These are phyloP conservation scores for Lamproptera curius DNA, from an alignment of 2,888 invertebrate species.

Conservation along the genomic window DNA sequence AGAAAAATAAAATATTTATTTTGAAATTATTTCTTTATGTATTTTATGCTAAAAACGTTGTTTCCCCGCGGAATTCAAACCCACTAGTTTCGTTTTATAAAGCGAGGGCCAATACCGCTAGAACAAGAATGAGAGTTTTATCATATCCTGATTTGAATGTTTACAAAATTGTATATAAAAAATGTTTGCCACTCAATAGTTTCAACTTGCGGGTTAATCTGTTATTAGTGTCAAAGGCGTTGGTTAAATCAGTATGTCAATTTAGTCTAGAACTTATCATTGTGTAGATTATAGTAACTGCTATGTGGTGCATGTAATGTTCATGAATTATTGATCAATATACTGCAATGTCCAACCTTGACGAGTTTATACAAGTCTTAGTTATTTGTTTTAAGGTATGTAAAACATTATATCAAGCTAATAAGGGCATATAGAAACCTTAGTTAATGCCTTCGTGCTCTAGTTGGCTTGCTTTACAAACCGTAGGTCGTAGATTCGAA, in stretches of 20 bases:
- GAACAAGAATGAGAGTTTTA: neutral
- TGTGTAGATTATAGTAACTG: neutral
- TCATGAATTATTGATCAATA: slow-evolving; percentile 49
- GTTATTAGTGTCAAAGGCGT: no score
- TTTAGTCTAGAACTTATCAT: neutral
- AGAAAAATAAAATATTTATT: neutral
- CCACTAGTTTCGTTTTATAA: no score
- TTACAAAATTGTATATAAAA: neutral
- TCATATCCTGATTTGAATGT: neutral
- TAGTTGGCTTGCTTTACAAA: no score
- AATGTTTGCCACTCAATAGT: no score
- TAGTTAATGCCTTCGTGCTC: no score
- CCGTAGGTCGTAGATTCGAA: no score
- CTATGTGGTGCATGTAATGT: slow-evolving; percentile 36
- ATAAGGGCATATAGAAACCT: slow-evolving; percentile 2
- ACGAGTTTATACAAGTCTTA: slow-evolving; percentile 18
- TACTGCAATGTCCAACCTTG: slow-evolving; percentile 38
- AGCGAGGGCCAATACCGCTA: no score
- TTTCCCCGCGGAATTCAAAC: no score
- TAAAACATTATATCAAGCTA: neutral
- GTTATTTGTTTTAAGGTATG: slow-evolving; percentile 13
- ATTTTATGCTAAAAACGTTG: neutral
- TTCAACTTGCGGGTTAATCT: no score
- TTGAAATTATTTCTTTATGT: neutral
- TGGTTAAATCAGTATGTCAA: neutral